Base-by-base conservation (phyloP, 2,888 invertebrate species). In the Trichopria drosophilae region DNA sequence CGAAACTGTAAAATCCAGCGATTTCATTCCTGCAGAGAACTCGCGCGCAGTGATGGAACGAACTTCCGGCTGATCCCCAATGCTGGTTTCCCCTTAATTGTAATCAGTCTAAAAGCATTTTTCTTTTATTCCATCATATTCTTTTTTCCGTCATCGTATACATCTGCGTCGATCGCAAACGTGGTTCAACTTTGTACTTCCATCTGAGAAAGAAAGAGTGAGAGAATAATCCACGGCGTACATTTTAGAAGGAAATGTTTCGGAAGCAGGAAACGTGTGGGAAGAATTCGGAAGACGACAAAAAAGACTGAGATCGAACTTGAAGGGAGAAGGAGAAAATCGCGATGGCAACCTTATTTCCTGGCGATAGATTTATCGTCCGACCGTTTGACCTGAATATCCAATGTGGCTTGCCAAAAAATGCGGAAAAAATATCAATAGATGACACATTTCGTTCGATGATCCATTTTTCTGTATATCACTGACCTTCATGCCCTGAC, bases 321-420 rank as follows among this genome's bases (percentile, higher is more conserved):
- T 9, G 15, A 19, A 36, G n/a, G 49, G n/a, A 35, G 39, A 52
- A 46, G 46, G 44, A 35, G 51, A 52, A 55, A 37, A 50, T 54
- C 41, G 48, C 48, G 47, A 51, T 53, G 53, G 59, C 59, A 59
- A 56, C 51, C 55, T 57, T 57, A 59, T 57, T 59, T 59, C 53
- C 55, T 54, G 36, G 40, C 51, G 59, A 57, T 59, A 55, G 57
- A 59, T 59, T 59, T 59, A 59, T 59, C 59, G 59, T 52, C 28
- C 52, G 31, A 50, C 48, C 54, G 42, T 57, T 57, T 52, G 55
- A 37, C 47, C 34, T 55, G 54, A 56, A 59, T 59, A 56, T 56
- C 57, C 59, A 57, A 56, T 56, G 54, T 36, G 29, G 12, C 18
- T n/a, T 28, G 18, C 18, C 35, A 31, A n/a, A n/a, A n/a, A n/a